Conservation (phyloP, 2,113 vertebrate genomes). For the Sterna hirundo region DNA sequence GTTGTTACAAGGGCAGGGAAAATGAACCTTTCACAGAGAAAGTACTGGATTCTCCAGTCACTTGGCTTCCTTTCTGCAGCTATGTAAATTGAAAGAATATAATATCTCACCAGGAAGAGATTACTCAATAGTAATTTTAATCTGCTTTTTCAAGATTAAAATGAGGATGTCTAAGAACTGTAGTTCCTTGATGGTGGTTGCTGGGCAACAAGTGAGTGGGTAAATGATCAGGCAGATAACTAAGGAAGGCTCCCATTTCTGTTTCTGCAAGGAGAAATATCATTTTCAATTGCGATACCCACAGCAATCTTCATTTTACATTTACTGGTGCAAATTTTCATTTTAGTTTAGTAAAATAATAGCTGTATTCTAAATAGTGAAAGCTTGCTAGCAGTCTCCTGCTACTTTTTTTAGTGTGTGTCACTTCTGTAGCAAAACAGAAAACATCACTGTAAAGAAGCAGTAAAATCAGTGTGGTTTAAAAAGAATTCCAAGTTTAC, state of each 20-base stretch:
- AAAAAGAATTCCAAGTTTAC: background rate
- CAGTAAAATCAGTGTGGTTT: background rate
- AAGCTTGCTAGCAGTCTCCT: background rate
- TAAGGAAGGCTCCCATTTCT: background rate
- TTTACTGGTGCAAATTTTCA: background rate
- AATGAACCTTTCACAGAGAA: background rate
- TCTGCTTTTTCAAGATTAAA: background rate
- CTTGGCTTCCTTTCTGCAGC: background rate
- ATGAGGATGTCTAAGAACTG: background rate
- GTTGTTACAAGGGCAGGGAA: background rate
- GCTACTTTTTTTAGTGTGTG: background rate
- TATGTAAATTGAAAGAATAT: background rate
- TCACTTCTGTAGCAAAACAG: background rate
- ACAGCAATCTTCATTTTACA: background rate
- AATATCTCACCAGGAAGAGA: background rate
- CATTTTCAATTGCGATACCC: background rate
- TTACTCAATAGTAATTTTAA: background rate
- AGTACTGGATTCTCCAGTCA: background rate
- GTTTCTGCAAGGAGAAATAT: background rate
- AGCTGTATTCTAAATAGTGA: background rate
- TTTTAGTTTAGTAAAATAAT: background rate
- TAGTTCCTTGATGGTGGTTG: conserved; percentile 16
- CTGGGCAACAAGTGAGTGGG: background rate
- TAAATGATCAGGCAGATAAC: background rate
- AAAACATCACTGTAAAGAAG: background rate